Evolutionary conservation across 1,140 invertebrate species (phyloP), one percentile per base, ranked within the genome.

Genomic region (Magallana gigas): DNA sequence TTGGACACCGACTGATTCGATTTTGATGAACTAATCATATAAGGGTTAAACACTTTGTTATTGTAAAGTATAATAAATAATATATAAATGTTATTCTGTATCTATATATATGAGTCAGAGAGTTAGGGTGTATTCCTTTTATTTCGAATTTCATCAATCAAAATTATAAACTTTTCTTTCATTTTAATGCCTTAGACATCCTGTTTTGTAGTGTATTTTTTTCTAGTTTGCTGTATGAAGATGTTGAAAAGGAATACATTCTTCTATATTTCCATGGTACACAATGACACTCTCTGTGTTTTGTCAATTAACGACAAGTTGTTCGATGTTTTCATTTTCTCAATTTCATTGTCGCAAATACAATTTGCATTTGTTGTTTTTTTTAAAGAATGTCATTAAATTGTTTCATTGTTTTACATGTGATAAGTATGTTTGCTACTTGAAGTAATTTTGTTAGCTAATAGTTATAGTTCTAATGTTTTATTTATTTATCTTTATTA

Each of bases 291-390:
- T 29, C 68, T 11, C 5, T 48, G 18, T 71, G 60, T 71, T 71
- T 76, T 76, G 29, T 59, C n/a, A 59, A 58, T 23, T n/a, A 8
- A 58, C 18, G 57, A 68, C n/a, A 68, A 83, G n/a, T 23, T 57
- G 82, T 83, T 57, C 14, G 58, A 59, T 23, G 58, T 57, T 8
- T n/a, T 58, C 82, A 83, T 57, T 57, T 58, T 82, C 60, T 64
- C 18, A 82, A n/a, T 23, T 83, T 58, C 68, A 76, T 76, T 76
- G 68, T 76, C 29, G 68, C 68, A 76, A 76, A 76, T 76, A 29
- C 68, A 76, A 76, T 76, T 76, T 76, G 68, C 68, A 76, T 76
- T 76, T 76, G 68, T 76, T 76, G 68, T 76, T 76, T 64, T 64
- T 64, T 76, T 76, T 36, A 71, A 76, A 4, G 36, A 76, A 76